phyloP scores from a whole-genome alignment of 2,113 vertebrate species.

The Corythaeola cristata region DNA sequence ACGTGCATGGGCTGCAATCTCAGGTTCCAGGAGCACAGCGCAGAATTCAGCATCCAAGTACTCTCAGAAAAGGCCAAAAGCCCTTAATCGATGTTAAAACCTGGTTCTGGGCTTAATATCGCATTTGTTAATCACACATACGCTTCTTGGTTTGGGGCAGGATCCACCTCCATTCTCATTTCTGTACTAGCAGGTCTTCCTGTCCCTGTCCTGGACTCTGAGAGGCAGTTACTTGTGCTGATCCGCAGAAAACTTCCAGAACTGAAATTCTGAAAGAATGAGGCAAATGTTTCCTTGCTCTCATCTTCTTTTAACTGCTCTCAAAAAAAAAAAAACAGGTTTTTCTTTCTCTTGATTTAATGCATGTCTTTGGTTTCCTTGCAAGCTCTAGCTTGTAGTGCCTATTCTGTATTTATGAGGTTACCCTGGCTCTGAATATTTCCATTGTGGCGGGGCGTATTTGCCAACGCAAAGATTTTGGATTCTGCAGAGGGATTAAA shows the following conservation, averaged over 20 bases:
- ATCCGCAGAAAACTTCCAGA: neutral
- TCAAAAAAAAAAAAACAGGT: neutral
- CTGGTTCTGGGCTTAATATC: neutral
- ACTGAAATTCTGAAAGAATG: neutral
- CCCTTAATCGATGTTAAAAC: neutral
- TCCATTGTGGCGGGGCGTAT: neutral
- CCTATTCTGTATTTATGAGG: neutral
- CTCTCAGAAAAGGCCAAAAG: neutral
- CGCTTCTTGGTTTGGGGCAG: neutral
- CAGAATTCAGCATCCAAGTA: neutral
- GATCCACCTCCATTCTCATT: neutral
- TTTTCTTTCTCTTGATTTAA: neutral
- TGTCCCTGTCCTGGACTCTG: neutral
- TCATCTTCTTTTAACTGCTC: slow-evolving; percentile 12
- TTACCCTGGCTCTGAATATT: neutral
- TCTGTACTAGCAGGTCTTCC: neutral
- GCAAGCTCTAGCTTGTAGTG: slow-evolving; percentile 3
- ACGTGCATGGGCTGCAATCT: neutral
- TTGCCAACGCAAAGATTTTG: slow-evolving; percentile 9
- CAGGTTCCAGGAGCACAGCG: neutral
- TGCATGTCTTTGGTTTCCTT: neutral
- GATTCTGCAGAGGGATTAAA: slow-evolving; percentile 5
- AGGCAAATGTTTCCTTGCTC: slow-evolving; percentile 18
- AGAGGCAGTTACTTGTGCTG: neutral
- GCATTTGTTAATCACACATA: neutral